phyloP scores from a whole-genome alignment of 2,797 vertebrate genomes.

The Lophura swinhoii region DNA sequence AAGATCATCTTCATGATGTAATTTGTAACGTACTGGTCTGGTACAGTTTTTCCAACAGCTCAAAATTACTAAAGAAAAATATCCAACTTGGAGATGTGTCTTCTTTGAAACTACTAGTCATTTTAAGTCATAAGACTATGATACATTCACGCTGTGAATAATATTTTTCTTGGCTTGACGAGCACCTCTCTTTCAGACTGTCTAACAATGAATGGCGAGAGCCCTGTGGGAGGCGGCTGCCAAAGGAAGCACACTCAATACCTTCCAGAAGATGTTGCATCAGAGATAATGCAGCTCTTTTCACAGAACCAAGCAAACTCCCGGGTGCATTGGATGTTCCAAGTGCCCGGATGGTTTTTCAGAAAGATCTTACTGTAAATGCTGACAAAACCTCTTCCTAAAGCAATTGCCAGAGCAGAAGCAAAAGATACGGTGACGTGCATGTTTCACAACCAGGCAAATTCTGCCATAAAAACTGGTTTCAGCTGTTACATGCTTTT shows the following conservation, averaged over 20 bases:
- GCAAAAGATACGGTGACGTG: background rate
- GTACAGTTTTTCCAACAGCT: conserved; percentile 62
- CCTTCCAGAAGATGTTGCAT: conserved; percentile 55
- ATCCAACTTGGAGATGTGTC: conserved; percentile 16
- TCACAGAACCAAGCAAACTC: conserved; percentile 30
- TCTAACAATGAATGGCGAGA: conserved; percentile 24
- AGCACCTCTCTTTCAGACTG: background rate
- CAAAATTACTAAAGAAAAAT: conserved; percentile 54
- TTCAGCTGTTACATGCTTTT: background rate
- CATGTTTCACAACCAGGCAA: background rate
- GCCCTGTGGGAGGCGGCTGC: background rate
- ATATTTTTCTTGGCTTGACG: conserved; percentile 71
- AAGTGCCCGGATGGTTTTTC: conserved; percentile 50
- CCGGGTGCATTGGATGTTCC: conserved; percentile 24
- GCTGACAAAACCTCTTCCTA: conserved; percentile 7
- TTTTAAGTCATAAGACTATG: conserved; percentile 66
- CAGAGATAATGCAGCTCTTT: conserved; percentile 56
- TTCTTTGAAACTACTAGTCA: conserved; percentile 37
- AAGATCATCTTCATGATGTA: conserved; percentile 54
- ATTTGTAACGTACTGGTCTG: conserved; percentile 40
- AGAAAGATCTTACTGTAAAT: conserved; percentile 51
- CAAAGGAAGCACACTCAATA: conserved; percentile 1
- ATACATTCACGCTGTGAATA: conserved; percentile 48
- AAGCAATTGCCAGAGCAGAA: background rate
- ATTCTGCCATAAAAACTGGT: background rate